Evolutionary conservation across 2,113 vertebrate species (phyloP).

Genomic region (Alligator sinensis): DNA sequence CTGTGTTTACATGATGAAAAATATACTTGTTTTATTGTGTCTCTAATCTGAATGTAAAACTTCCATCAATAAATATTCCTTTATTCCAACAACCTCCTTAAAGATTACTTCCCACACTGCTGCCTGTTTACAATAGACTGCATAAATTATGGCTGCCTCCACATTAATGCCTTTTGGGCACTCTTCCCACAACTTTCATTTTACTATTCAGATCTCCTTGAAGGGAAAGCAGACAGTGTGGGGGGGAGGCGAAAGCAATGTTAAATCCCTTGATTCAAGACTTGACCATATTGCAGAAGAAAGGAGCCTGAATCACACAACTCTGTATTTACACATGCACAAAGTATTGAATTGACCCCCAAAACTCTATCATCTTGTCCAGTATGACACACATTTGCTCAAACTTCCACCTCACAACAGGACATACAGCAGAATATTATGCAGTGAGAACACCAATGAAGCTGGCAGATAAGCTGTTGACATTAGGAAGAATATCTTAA

Average conservation of each 20-base stretch:
- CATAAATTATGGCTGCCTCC: accelerated
- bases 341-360: neutral
- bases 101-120: neutral
- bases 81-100: neutral
- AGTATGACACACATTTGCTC: neutral
- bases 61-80: neutral
- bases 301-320: neutral
- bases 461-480: neutral
- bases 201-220: accelerated
- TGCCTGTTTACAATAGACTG: neutral
- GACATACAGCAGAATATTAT: neutral
- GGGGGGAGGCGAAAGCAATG: neutral
- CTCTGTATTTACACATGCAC: neutral
- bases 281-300: neutral
- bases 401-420: neutral
- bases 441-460: accelerated
- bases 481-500: too few species aligned
- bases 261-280: neutral
- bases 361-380: neutral
- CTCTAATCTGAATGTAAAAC: neutral
- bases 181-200: accelerated
- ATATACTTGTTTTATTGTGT: neutral
- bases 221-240: neutral
- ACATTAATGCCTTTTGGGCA: neutral
- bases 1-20: neutral